These are phyloP conservation scores for Mycalesis mineus DNA, from an alignment of 2,888 invertebrate genomes.

Conservation along the genomic window DNA sequence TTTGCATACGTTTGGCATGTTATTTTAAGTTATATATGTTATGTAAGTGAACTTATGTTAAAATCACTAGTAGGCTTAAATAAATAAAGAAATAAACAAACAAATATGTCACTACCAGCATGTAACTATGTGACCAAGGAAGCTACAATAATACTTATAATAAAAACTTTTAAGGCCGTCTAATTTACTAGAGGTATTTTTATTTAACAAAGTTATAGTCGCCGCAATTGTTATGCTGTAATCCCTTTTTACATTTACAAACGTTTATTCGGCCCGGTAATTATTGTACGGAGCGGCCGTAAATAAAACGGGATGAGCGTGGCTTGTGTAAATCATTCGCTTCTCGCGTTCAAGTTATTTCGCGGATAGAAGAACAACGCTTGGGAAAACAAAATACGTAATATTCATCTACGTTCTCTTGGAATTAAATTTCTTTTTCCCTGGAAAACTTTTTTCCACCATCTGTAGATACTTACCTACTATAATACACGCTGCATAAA, in stretches of 20 bases:
- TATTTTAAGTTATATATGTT: no score
- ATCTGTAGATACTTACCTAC: not conserved
- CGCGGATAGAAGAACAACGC: constrained; percentile 74
- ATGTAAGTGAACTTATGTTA: no score
- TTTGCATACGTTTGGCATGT: no score
- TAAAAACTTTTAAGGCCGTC: not conserved
- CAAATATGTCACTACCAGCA: no score
- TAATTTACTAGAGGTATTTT: constrained; percentile 25
- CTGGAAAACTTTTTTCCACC: not conserved
- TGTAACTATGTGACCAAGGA: no score
- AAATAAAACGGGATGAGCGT: constrained; percentile 74
- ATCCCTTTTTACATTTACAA: constrained; percentile 70
- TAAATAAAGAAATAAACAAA: no score
- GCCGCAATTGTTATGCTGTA: constrained; percentile 41
- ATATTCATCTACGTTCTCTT: constrained; percentile 35
- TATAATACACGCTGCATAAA: no score
- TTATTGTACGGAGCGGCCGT: constrained; percentile 70
- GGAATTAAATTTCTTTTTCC: constrained; percentile 36
- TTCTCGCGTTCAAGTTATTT: constrained; percentile 62
- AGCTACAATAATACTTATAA: no score
- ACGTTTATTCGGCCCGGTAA: constrained; percentile 67
- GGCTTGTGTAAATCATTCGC: constrained; percentile 75
- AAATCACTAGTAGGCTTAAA: no score
- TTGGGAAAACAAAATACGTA: constrained; percentile 65
- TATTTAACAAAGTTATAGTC: constrained; percentile 53